phyloP scores from a whole-genome alignment of 1,140 invertebrate species.

The Sweltsa coloradensis region DNA sequence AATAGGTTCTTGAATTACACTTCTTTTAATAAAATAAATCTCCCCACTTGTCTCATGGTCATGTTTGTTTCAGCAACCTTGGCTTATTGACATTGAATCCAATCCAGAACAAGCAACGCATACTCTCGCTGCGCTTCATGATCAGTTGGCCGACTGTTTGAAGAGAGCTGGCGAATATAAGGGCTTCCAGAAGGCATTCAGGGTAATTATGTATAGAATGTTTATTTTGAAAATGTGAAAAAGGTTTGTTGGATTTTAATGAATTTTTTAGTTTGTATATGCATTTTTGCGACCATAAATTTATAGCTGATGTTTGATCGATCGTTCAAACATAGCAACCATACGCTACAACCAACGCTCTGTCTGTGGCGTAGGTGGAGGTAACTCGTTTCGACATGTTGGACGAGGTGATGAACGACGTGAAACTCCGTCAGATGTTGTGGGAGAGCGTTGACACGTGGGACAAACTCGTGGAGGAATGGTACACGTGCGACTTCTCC shows the following conservation, averaged over 20 bases:
- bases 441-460: constrained; percentile 65
- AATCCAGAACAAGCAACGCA: constrained; percentile 46
- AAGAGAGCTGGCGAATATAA: constrained; percentile 48
- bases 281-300: no score
- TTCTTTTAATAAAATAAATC: neutral
- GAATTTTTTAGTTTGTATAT: no score
- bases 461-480: constrained; percentile 42
- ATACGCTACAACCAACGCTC: no score
- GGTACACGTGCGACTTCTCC: constrained; percentile 53
- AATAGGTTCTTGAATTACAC: constrained; percentile 15
- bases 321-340: no score
- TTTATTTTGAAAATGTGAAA: constrained; percentile 6
- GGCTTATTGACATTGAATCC: constrained; percentile 58
- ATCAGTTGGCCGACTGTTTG: constrained; percentile 44
- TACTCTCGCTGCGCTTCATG: constrained; percentile 44
- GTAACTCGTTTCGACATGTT: constrained; percentile 65
- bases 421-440: constrained; percentile 61
- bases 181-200: constrained; percentile 50
- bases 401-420: constrained; percentile 61
- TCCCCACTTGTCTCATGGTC: constrained; percentile 13
- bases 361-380: no score
- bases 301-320: no score
- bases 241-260: no score
- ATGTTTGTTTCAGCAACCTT: constrained; percentile 42
- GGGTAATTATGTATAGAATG: constrained; percentile 30